Base-by-base conservation (phyloP, 2,797 vertebrate species). In the Tangara arthus region DNA sequence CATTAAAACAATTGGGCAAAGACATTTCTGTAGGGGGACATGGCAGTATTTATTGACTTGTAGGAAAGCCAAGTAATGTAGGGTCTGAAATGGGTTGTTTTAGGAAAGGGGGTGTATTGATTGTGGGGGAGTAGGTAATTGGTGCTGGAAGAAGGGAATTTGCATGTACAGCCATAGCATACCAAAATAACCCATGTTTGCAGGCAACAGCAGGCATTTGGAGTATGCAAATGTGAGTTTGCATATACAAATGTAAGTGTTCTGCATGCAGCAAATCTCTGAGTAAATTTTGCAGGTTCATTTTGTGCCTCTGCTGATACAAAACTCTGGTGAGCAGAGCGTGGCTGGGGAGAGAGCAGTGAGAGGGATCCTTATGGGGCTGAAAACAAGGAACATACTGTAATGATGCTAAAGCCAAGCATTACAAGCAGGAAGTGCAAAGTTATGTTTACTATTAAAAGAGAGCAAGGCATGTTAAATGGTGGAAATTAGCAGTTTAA, bases 401-500 rank as follows among this genome's bases (percentile, higher is more conserved):
- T 90, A 92, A 90, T 96, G 95, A 64, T 52, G 49, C 81, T 87
- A 93, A 83, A 95, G 42, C 22, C 63, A 83, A 65, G 55, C 69
- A 60, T 53, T 85, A 15, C 50, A 56, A 63, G 76, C 44, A 82
- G 66, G 59, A 93, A 94, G 90, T 81, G 30, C 78, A 76, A 85
- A 95, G 63, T 89, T 96, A 72, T 81, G 76, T 41, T 94, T 88
- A 83, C 87, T 92, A 60, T 92, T 91, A 94, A 86, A 94, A 86
- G 82, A 92, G 66, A 49, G 6, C 46, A 32, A 52, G 52, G 72
- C 76, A 63, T 89, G 84, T 60, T 94, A 82, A 93, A 90, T 93
- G 88, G 87, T 93, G 91, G 82, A 93, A 91, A 96, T 95, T 46
- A 87, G 86, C 80, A 72, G 73, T 93, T 90, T 89, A 94, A 92